A percentile compares a stretch with the other conserved stretches of the same genome.
Evolutionary conservation across 2,888 invertebrate species (phyloP).

Genomic region (Sarcophaga variegata): DNA sequence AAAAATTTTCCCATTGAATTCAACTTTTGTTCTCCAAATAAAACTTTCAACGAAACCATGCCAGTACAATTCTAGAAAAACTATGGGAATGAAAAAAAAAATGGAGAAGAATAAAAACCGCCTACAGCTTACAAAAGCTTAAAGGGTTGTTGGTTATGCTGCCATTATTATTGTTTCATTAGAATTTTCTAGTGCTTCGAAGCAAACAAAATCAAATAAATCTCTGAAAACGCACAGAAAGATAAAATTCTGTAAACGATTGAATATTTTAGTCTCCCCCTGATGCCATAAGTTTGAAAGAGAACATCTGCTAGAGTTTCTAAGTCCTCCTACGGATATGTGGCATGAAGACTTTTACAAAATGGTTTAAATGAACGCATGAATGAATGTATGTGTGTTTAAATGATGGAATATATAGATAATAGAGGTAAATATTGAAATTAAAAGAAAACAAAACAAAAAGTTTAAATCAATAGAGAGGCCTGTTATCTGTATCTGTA

Average conservation of each 20-base stretch:
- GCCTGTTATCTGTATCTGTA: too few species aligned
- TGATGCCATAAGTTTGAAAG: background rate
- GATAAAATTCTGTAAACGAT: constrained; percentile 15
- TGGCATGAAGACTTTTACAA: background rate
- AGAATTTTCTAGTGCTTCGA: constrained; percentile 19
- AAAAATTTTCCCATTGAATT: too few species aligned
- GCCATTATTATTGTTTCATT: constrained; percentile 22
- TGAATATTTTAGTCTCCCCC: background rate
- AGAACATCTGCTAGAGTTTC: background rate
- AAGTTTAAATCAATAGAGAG: too few species aligned
- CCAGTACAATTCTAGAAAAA: too few species aligned
- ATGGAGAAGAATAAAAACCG: background rate
- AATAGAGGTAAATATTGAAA: background rate
- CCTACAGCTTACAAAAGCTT: background rate
- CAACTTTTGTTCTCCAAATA: too few species aligned
- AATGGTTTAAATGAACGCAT: background rate
- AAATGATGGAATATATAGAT: background rate
- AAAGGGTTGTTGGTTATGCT: background rate
- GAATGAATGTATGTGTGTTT: too few species aligned
- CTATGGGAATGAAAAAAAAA: too few species aligned
- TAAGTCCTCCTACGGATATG: background rate
- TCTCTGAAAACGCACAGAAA: constrained; percentile 9
- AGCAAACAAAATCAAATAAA: constrained; percentile 43
- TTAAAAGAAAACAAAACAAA: too few species aligned
- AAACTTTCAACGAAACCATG: too few species aligned